Base-by-base conservation (phyloP, 30 jellyfish, hydroid and myxozoan genomes). In the Hydractinia symbiolongicarpus region DNA sequence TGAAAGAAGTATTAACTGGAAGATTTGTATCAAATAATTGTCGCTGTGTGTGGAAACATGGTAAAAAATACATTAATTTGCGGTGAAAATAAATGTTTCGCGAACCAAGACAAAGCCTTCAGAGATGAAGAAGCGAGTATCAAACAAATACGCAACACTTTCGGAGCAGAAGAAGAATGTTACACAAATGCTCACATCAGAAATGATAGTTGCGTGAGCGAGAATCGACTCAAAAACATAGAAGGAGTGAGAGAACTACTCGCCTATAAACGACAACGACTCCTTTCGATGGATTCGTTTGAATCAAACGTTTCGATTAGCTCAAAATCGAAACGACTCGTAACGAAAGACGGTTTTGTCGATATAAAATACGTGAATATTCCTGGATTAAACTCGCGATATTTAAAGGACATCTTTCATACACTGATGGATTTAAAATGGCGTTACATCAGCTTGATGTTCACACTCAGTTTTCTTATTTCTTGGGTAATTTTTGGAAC, bases 401-500 rank as follows among this genome's bases (percentile, higher is more conserved):
- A 66, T 81, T 60, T 79, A 8, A 60, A 77, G 8, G 97, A 90
- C 72, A 61, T 90, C 17, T 90, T 90, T 61, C 88, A 94, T 51
- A 90, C 93, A 17, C 72, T 85, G 40, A 90, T 90, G 75, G 97
- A 90, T 82, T 85, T 93, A 44, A 76, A 90, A 67, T 90, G 97
- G 97, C 84, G 97, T 21, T 90, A 90, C 88, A 85, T 90, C 4
- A 67, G 82, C 17, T 55, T 81, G 66, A 76, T 90, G 53, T 90
- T 90, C 67, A 78, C 95, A 0, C 72, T 90, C 16, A 84, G 95
- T 77, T 90, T 82, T 74, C 75, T 85, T 4, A 66, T 81, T 19
- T 82, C 95, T 49, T 90, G 97, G 97, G 77, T 85, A 21, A 66
- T 85, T 15, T 90, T 90, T 68, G 97, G 95, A 8, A 76, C 93